These are phyloP conservation scores for Reticulitermes lucifugus DNA, from an alignment of 2,888 invertebrate species.

Conservation along the genomic window DNA sequence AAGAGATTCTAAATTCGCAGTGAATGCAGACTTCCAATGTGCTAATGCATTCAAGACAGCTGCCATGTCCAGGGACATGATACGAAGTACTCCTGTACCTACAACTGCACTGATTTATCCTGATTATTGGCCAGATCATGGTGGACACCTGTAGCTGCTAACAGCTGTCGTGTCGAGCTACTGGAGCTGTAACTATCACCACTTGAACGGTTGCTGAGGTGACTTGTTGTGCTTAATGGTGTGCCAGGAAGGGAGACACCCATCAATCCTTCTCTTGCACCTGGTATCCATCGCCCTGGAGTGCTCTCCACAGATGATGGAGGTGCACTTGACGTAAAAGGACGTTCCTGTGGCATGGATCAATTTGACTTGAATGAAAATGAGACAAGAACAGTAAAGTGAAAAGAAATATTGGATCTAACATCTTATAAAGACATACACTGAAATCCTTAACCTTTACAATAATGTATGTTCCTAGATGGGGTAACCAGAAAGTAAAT, in stretches of 20 bases:
- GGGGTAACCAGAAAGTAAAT: too few species aligned
- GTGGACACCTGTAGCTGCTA: slow-evolving; percentile 65
- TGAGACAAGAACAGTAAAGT: background rate
- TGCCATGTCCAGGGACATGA: too few species aligned
- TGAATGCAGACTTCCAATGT: too few species aligned
- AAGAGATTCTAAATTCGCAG: too few species aligned
- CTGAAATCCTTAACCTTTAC: too few species aligned
- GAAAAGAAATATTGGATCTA: background rate
- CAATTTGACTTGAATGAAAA: too few species aligned
- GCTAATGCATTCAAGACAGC: too few species aligned
- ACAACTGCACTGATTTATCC: slow-evolving; percentile 36
- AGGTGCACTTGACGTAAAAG: slow-evolving; percentile 3
- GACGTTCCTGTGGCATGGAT: slow-evolving; percentile 12
- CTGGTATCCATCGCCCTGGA: slow-evolving; percentile 58
- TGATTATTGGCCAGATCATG: slow-evolving; percentile 31
- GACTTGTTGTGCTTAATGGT: slow-evolving; percentile 69
- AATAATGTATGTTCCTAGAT: too few species aligned
- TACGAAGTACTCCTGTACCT: background rate
- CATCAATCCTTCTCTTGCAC: slow-evolving; percentile 19
- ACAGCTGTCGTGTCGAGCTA: slow-evolving; percentile 81
- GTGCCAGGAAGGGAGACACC: slow-evolving; percentile 68
- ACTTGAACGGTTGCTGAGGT: slow-evolving; percentile 77
- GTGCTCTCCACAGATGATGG: slow-evolving; percentile 61
- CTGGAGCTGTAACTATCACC: slow-evolving; percentile 86
- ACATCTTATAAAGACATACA: background rate